A percentile compares a stretch with the other conserved stretches of the same genome.
Conservation (phyloP, 2,113 vertebrate genomes). For the Marcusenius ussheri region DNA sequence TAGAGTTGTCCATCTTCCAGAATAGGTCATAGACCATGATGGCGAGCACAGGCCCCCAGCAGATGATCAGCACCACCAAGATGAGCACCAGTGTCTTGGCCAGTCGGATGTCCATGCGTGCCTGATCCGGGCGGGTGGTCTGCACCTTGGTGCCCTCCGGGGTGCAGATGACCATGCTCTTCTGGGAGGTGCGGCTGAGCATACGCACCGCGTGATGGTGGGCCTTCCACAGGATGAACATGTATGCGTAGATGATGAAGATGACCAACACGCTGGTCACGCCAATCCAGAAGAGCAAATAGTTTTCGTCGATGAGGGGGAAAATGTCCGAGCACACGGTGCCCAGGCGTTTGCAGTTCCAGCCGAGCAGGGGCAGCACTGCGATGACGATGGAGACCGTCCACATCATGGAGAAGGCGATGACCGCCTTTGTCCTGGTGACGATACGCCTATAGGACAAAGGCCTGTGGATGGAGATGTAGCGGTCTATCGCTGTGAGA, state of each 20-base stretch:
- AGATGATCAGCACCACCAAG: constrained; percentile 91
- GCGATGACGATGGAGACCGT: constrained; percentile 90
- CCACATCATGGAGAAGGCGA: constrained; percentile 98
- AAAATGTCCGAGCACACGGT: constrained; percentile 95
- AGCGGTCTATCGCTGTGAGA: constrained; percentile 95
- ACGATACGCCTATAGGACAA: constrained; percentile 94
- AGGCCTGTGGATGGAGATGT: constrained; percentile 95
- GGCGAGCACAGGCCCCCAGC: constrained; percentile 94
- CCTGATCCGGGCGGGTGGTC: constrained; percentile 85
- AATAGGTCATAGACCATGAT: constrained; percentile 99
- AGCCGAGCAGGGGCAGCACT: constrained; percentile 90
- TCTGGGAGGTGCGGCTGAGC: constrained; percentile 91
- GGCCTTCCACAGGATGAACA: constrained; percentile 98
- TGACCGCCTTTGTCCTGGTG: constrained; percentile 91
- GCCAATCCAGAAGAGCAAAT: constrained; percentile 98
- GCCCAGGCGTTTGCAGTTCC: constrained; percentile 96
- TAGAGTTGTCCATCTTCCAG: constrained; percentile 92
- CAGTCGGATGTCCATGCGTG: constrained; percentile 95
- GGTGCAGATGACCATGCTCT: constrained; percentile 88
- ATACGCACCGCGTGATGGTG: constrained; percentile 93
- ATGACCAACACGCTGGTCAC: constrained; percentile 87
- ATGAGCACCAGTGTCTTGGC: constrained; percentile 98
- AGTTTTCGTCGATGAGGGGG: constrained; percentile 91
- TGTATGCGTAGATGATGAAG: constrained; percentile 97
- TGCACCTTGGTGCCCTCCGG: constrained; percentile 92